These are phyloP conservation scores for Ophion costatus DNA, from an alignment of 2,888 invertebrate genomes.

Conservation along the genomic window DNA sequence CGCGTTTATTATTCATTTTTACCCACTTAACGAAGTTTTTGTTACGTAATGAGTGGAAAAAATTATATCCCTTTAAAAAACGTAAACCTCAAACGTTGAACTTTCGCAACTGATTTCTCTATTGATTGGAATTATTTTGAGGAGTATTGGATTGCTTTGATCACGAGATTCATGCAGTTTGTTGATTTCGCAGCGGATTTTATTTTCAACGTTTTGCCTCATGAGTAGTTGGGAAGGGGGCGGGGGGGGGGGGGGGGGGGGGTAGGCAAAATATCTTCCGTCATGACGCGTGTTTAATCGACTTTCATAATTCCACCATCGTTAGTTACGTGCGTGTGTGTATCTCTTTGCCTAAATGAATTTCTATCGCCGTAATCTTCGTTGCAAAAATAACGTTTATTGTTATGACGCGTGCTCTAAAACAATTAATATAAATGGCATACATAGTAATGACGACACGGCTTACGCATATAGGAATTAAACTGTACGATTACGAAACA, in stretches of 20 bases:
- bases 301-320: conserved; percentile 53
- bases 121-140: neutral
- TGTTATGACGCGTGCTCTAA: neutral
- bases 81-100: neutral
- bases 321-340: neutral
- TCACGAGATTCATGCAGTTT: neutral
- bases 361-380: conserved; percentile 32
- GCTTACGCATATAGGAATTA: conserved; percentile 4
- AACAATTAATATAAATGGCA: conserved; percentile 23
- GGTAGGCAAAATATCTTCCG: conserved; percentile 32
- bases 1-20: neutral
- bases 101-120: neutral
- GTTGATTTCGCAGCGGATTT: neutral
- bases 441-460: conserved; percentile 26
- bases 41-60: neutral
- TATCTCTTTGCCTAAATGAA: conserved; percentile 44
- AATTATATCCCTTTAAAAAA: neutral
- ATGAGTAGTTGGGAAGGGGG: neutral
- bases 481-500: conserved; percentile 5
- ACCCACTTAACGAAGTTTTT: neutral
- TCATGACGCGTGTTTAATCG: conserved; percentile 19
- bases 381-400: conserved; percentile 16
- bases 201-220: conserved; percentile 5
- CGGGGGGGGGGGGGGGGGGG: neutral
- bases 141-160: neutral